Percentiles rank a stretch among this genome's conserved stretches.
Conservation (phyloP, 2,888 invertebrate species). For the Trypoxylon attenuatum region DNA sequence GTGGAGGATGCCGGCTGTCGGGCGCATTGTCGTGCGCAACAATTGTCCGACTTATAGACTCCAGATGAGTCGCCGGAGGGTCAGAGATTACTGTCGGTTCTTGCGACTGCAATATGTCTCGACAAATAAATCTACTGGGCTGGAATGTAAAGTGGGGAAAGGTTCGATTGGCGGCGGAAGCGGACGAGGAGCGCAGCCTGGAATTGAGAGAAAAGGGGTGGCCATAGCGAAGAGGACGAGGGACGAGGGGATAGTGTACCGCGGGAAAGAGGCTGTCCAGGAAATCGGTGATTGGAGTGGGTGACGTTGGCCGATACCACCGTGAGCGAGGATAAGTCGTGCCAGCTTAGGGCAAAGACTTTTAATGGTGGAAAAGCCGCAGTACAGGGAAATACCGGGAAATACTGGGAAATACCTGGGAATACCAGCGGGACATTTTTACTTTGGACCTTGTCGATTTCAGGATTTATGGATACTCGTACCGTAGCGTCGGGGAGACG, state of each 20-base stretch:
- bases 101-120: conserved; percentile 47
- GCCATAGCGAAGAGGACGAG: neutral
- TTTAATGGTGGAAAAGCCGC: conserved; percentile 37
- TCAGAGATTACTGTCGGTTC: conserved; percentile 50
- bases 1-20: neutral
- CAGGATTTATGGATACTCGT: conserved; percentile 45
- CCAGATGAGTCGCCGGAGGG: conserved; percentile 33
- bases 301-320: conserved; percentile 30
- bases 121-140: conserved; percentile 55
- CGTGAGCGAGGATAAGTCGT: conserved; percentile 41
- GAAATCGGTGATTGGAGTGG: conserved; percentile 53
- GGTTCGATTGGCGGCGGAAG: conserved; percentile 36
- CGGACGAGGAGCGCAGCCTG: conserved; percentile 5
- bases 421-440: conserved; percentile 39
- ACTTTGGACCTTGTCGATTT: conserved; percentile 38
- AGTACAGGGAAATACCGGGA: conserved; percentile 36
- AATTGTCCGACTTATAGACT: conserved; percentile 36
- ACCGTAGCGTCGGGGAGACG: conserved; percentile 40
- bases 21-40: conserved; percentile 25
- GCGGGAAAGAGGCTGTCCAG: conserved; percentile 21
- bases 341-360: too few species aligned
- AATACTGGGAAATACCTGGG: too few species aligned
- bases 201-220: neutral
- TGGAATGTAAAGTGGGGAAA: conserved; percentile 52
- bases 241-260: conserved; percentile 2